Base-by-base conservation (phyloP, 2,888 invertebrate species). In the Charanyca ferruginea region DNA sequence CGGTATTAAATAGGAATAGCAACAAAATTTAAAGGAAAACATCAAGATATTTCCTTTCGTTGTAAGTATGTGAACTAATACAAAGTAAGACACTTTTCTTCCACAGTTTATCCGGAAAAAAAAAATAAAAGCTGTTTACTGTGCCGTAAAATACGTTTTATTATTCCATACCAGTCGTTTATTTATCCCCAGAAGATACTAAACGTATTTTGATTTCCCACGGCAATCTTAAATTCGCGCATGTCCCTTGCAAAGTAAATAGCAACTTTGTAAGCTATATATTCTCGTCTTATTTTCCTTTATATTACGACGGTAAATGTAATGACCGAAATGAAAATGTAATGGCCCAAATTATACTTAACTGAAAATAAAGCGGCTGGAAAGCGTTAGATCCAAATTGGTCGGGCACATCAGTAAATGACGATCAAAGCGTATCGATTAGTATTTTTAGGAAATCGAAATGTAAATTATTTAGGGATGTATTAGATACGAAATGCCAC, bases 121-220 rank as follows among this genome's bases (percentile, higher is more conserved):
- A 65, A 72, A 2, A 32, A 77, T 66, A 77, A 69, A 77, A 53
- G 42, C 55, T 77, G 65, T 80, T 79, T 72, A 79, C 64, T 75
- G 79, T 65, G 65, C 66, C 79, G 63, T 80, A 81, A 72, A 80
- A 79, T 79, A 79, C 65, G 61, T 62, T 81, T 79, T 79, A 77
- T 71, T 81, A 77, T 80, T 73, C 77, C 55, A 59, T 66, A 65
- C 62, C 64, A 73, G 73, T 68, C 77, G 65, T 81, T 79, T 73
- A 74, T 69, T 58, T 65, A 79, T 79, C 70, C 77, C 77, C 77
- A 47, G 74, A 74, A 80, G 67, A 81, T 79, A 79, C 71, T 77
- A 74, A 81, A 73, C 81, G 73, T 77, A 71, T 80, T 81, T 79
- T 80, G 81, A 80, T 80, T 80, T 81, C 80, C 80, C 80, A 71